Percentiles rank a stretch among this genome's conserved stretches.
Conservation (phyloP, 2,888 invertebrate genomes). For the Onthophagus sagittarius region DNA sequence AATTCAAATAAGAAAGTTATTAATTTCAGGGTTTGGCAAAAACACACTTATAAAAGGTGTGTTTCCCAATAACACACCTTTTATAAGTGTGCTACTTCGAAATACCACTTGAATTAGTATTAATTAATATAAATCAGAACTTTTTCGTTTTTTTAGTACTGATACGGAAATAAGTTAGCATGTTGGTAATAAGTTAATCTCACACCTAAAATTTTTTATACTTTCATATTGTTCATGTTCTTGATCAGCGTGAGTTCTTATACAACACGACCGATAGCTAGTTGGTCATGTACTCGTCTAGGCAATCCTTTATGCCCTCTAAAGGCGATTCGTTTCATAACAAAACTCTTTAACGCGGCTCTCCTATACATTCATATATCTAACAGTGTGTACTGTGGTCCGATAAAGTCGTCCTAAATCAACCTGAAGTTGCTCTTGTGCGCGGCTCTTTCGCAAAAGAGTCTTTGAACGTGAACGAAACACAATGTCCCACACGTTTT, state of each 20-base stretch:
- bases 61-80: no score
- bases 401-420: background rate
- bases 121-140: no score
- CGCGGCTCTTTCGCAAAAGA: background rate
- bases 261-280: background rate
- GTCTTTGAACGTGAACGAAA: background rate
- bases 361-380: background rate
- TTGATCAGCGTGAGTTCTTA: background rate
- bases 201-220: background rate
- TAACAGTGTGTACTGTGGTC: background rate
- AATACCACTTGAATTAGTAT: no score
- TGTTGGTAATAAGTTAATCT: no score
- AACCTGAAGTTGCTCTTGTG: background rate
- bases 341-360: background rate
- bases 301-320: background rate
- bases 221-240: background rate
- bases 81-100: no score
- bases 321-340: background rate
- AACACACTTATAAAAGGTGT: no score
- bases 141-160: no score
- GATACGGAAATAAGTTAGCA: no score
- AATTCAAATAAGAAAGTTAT: no score
- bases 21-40: no score
- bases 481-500: background rate
- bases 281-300: background rate